phyloP scores from a whole-genome alignment of 2,888 invertebrate species.

The Drosophila greeni region DNA sequence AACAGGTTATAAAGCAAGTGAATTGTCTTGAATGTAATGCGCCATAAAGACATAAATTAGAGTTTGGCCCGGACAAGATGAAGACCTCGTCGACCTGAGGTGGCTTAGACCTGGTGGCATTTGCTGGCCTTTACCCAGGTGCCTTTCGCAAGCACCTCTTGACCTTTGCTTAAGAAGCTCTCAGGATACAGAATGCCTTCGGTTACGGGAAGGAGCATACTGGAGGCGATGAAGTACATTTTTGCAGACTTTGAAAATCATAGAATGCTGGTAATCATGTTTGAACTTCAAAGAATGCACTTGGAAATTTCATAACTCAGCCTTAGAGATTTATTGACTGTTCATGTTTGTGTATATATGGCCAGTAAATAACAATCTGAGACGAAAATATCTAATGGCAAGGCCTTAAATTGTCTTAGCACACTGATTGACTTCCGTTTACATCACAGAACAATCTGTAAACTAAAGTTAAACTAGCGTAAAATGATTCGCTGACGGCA shows the following conservation, averaged over 20 bases:
- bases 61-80: conserved; percentile 27
- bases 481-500: conserved; percentile 6
- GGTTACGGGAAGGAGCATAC: background rate
- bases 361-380: background rate
- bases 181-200: background rate
- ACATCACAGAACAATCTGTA: conserved; percentile 1
- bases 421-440: background rate
- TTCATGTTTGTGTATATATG: background rate
- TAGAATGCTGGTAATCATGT: background rate
- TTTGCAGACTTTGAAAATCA: background rate
- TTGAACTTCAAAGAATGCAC: background rate
- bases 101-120: conserved; percentile 25
- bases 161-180: conserved; percentile 12
- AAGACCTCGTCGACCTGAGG: conserved; percentile 1
- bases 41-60: conserved; percentile 43
- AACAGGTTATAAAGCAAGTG: conserved; percentile 43
- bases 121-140: conserved; percentile 19
- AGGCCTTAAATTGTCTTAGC: background rate
- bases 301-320: background rate
- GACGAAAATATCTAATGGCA: conserved; percentile 1
- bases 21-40: conserved; percentile 42
- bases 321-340: background rate
- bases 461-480: conserved; percentile 7
- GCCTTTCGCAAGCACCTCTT: conserved; percentile 16
- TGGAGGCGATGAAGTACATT: background rate